Evolutionary conservation across 2,113 vertebrate species (phyloP), one percentile per base, ranked within the genome.

Genomic region (Ophthalmolycus amberensis): DNA sequence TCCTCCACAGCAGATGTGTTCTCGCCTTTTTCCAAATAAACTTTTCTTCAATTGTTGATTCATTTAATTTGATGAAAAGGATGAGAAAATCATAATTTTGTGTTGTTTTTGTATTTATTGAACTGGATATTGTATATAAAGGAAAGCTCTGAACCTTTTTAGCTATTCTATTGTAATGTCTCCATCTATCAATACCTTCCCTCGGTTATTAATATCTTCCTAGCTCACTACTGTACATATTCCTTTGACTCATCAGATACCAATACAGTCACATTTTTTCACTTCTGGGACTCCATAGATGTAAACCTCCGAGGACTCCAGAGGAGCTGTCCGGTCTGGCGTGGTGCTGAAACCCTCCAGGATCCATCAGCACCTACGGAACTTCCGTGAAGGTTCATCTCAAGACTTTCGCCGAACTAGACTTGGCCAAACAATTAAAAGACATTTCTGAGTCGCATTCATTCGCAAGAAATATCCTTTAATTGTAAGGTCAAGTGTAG

Each of bases 391-490:
- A 46, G 60, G 29, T 25, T 48, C 50, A 4, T 25, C n/a, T 40
- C 37, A 0, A 40, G 18, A 25, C 27, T 60, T 46, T 37, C 34
- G 71, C 56, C 40, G 54, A 69, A 82, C 92, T 73, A 94, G 9
- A 95, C 95, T 91, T 94, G 89, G 62, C 93, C 94, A 85, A 95
- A 96, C 95, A 96, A 95, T 95, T 96, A 95, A 95, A 85, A 89
- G 94, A 93, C 91, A 95, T 94, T 95, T 95, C 95, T 92, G 93
- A 92, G 76, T 93, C 85, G 16, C 71, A 73, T 84, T 75, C 63
- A 70, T 79, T 90, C 83, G 69, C 93, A 94, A 94, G 95, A 96
- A 95, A 95, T 96, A 96, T 96, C 95, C 95, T 96, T 96, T 95
- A 96, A 96, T 95, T 96, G 95, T 96, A 96, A 96, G 60, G 87